Base-by-base conservation (phyloP, 2,888 invertebrate species). In the Nineta flava region DNA sequence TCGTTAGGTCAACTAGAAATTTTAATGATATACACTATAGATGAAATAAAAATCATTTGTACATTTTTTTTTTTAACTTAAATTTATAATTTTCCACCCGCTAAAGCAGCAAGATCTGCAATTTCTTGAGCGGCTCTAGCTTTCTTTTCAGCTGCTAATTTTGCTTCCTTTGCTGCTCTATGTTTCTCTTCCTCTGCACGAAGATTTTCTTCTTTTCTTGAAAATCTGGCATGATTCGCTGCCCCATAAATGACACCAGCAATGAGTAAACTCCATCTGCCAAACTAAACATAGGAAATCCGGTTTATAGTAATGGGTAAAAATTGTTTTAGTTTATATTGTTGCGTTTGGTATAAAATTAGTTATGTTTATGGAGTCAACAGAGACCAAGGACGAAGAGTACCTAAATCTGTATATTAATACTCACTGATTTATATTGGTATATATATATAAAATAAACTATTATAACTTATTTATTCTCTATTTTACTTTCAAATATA, bases 231-330 rank as follows among this genome's bases (percentile, higher is more conserved):
- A 56, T 86, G 82, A 64, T 85, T 76, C 63, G 79, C 77, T 0
- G 79, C 76, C 47, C 90, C 91, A 57, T 87, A 91, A 1, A 78
- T 61, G 54, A 91, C 68, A 31, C 90, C 90, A 0, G 75, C 70
- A 0, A 75, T 63, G 3, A 91, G 73, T 60, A 88, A 73, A 50
- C 81, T 81, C 87, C 88, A 91, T 62, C 91, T 75, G 51, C 81
- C 80, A 60, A 87, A 86, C 86, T 87, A 65, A 9, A 72, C 61
- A 52, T 48, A 41, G 51, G 51, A 46, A 43, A 49, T 49, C 10
- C 32, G 10, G 32, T 48, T 15, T 48, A 15, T 26, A 19, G 46
- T 35, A 26, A 10, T 32, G 32, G 32, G 32, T 9, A 32, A 9
- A 32, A 9, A 32, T 7, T 7, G 10, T 32, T 32, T 32, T 32